phyloP scores from a whole-genome alignment of 2,888 invertebrate genomes.

The Plutella xylostella region DNA sequence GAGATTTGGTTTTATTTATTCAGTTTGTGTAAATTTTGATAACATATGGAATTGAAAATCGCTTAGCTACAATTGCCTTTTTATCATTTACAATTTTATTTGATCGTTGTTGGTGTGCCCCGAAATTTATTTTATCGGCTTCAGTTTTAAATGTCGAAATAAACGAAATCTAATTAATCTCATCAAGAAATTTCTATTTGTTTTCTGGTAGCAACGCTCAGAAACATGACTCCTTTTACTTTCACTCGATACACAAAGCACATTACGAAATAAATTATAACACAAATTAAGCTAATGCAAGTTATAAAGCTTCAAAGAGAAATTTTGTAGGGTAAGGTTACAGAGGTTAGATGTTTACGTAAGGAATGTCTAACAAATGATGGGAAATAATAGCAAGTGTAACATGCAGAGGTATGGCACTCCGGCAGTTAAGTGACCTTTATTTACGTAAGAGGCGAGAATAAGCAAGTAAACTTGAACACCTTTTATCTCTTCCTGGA shows the following conservation, averaged over 20 bases:
- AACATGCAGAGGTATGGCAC: constrained; percentile 7
- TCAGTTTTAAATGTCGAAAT: neutral
- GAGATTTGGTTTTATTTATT: no score
- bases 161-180: neutral
- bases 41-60: no score
- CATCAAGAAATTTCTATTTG: constrained; percentile 44
- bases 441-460: constrained; percentile 51
- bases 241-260: constrained; percentile 25
- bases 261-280: neutral
- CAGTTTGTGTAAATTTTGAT: no score
- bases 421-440: constrained; percentile 28
- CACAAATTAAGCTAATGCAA: neutral
- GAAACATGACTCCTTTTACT: constrained; percentile 43
- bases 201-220: constrained; percentile 36
- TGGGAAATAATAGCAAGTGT: neutral
- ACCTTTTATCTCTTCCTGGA: constrained; percentile 19
- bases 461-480: constrained; percentile 39
- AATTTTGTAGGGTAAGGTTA: neutral
- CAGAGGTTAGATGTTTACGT: neutral
- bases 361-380: neutral
- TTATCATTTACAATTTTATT: no score
- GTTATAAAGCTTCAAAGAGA: neutral
- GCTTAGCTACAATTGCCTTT: no score
- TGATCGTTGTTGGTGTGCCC: no score
- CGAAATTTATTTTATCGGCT: neutral